These are phyloP conservation scores for Nibea coibor DNA, from an alignment of 2,113 vertebrate genomes.

Conservation along the genomic window DNA sequence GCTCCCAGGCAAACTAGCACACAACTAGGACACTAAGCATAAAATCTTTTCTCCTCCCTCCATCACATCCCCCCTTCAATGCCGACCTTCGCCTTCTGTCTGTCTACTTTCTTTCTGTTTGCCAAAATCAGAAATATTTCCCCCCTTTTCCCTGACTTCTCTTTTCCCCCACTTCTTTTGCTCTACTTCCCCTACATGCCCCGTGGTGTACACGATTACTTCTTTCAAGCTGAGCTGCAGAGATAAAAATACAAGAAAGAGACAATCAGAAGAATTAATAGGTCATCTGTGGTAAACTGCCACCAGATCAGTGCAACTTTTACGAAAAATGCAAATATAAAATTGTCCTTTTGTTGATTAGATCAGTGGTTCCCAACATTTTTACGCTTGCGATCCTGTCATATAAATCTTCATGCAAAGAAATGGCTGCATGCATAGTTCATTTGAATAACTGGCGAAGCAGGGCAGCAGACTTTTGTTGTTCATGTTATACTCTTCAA, in stretches of 20 bases:
- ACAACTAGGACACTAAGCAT: background rate
- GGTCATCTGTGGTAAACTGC: constrained; percentile 15
- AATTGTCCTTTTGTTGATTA: background rate
- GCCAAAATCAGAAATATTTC: background rate
- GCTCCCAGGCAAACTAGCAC: constrained; percentile 2
- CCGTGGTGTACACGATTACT: constrained; percentile 5
- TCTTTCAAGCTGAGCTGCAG: constrained; percentile 5
- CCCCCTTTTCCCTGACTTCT: background rate
- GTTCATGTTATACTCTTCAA: too few relatives aligned
- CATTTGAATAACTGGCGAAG: background rate
- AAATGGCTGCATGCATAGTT: background rate
- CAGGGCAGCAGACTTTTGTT: too few relatives aligned
- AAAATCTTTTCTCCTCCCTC: background rate
- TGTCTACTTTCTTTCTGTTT: background rate
- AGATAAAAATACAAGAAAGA: background rate
- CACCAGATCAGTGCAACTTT: constrained; percentile 9
- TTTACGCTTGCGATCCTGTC: background rate
- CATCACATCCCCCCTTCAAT: background rate
- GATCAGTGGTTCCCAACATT: background rate
- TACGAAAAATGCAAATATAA: background rate
- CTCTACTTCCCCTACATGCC: background rate
- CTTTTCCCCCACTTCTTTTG: background rate
- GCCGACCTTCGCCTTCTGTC: background rate
- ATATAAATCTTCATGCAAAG: background rate
- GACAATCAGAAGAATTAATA: background rate